Evolutionary conservation across 30 jellyfish, hydroid and myxozoan genomes (phyloP).

Genomic region (Hydractinia echinata): DNA sequence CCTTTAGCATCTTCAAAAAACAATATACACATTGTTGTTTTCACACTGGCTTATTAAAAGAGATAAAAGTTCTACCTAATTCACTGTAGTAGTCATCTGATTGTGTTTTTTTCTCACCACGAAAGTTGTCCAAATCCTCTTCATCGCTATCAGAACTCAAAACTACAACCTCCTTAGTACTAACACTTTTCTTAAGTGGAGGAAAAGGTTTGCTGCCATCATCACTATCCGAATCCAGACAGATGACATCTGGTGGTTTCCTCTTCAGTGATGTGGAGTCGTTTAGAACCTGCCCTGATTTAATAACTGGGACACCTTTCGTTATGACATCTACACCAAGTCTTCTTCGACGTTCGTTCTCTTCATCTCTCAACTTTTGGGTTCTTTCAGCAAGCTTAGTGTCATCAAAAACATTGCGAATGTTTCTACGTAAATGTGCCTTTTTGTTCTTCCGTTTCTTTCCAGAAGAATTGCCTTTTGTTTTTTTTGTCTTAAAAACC

Average conservation of each 20-base stretch:
- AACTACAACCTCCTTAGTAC: not conserved
- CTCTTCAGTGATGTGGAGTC: not conserved
- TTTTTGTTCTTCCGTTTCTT: not conserved
- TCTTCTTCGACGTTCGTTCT: slow-evolving; percentile 63
- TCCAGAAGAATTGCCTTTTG: no score
- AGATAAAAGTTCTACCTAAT: not conserved
- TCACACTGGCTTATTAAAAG: not conserved
- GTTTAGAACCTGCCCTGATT: not conserved
- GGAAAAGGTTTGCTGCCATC: not conserved
- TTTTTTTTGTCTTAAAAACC: no score
- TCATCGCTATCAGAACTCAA: slow-evolving; percentile 49
- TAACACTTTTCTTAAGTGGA: slow-evolving; percentile 18
- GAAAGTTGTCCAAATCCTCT: slow-evolving; percentile 6
- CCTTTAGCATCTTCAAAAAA: not conserved
- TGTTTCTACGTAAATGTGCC: slow-evolving; percentile 54
- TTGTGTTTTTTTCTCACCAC: slow-evolving; percentile 47
- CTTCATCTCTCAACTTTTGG: slow-evolving; percentile 72
- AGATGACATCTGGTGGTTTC: slow-evolving; percentile 13
- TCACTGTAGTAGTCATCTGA: slow-evolving; percentile 49
- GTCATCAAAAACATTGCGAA: slow-evolving; percentile 53
- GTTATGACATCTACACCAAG: slow-evolving; percentile 22
- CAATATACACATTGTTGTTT: not conserved
- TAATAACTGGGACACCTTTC: not conserved
- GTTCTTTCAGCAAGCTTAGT: slow-evolving; percentile 65
- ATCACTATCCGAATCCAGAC: slow-evolving; percentile 46